Evolutionary conservation across 2,113 vertebrate genomes (phyloP).

Genomic region (Pristiophorus japonicus): DNA sequence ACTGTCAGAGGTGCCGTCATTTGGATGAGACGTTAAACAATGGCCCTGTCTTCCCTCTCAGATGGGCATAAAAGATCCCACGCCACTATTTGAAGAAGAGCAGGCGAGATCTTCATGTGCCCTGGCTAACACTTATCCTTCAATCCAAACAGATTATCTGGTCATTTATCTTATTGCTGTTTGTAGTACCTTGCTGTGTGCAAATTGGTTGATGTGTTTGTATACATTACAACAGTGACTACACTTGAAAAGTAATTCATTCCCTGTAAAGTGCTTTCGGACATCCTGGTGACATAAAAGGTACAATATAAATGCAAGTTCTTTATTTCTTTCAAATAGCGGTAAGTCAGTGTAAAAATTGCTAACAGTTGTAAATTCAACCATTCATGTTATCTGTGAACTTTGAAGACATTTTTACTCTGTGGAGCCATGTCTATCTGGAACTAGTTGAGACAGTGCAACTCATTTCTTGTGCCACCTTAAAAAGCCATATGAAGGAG

Average conservation of each 20-base stretch:
- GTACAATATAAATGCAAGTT: background rate
- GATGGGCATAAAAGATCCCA: background rate
- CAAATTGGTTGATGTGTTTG: background rate
- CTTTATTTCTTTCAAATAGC: conserved; percentile 4
- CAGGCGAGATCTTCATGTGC: background rate
- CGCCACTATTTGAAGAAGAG: background rate
- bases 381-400: background rate
- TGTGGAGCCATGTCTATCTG: background rate
- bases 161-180: background rate
- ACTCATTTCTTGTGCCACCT: background rate
- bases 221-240: background rate
- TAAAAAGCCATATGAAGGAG: background rate
- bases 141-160: background rate
- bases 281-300: background rate
- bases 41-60: background rate
- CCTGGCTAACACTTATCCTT: background rate
- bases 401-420: background rate
- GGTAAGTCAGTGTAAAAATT: background rate
- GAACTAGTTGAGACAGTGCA: background rate
- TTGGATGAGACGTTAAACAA: background rate
- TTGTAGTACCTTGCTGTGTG: background rate
- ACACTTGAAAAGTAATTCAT: background rate
- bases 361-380: background rate
- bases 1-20: background rate
- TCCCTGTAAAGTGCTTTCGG: background rate